Evolutionary conservation across 2,797 vertebrate species (phyloP), one percentile per base, ranked within the genome.

Genomic region (Neopelma chrysocephalum): DNA sequence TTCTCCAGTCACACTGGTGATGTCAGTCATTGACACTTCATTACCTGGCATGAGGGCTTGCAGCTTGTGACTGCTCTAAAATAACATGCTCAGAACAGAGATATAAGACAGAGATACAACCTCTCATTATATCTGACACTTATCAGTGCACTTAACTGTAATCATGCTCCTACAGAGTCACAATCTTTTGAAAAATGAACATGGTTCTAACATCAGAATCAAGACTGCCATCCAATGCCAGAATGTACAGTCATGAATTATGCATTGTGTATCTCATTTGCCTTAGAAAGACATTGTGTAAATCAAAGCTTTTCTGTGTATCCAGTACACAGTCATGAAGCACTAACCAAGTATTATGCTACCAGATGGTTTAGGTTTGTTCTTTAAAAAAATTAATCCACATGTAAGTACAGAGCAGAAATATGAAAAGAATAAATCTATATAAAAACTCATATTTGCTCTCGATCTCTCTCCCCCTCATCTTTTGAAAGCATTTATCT

Each of bases 291-390:
- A 72, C 38, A 78, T n/a, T 27, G 57, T 50, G 65, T 78, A 90
- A 89, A 93, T 93, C 90, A 94, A 95, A 75, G 50, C 42, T 88
- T 56, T 93, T 92, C 83, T 73, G 23, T 62, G 45, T 68, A 87
- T 42, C 56, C 75, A 48, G n/a, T 85, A 85, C 36, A 80, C 1
- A 85, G 56, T 82, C 54, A 68, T 31, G 85, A 94, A 89, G 45
- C 79, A 78, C 40, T 82, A 93, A 77, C 40, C 89, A 66, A 85
- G 87, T 85, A 94, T 91, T 91, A 89, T 82, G 60, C 60, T 75
- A 91, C 75, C 89, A 96, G 93, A 93, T 95, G 91, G 85, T 83
- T 91, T 90, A 88, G 34, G 64, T 68, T 89, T 87, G 14, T 50
- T 91, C 60, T 69, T 92, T 36, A 36, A 94, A 90, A 89, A 82